Conservation (phyloP, 2,113 vertebrate genomes). For the Corydoras maculifer region DNA sequence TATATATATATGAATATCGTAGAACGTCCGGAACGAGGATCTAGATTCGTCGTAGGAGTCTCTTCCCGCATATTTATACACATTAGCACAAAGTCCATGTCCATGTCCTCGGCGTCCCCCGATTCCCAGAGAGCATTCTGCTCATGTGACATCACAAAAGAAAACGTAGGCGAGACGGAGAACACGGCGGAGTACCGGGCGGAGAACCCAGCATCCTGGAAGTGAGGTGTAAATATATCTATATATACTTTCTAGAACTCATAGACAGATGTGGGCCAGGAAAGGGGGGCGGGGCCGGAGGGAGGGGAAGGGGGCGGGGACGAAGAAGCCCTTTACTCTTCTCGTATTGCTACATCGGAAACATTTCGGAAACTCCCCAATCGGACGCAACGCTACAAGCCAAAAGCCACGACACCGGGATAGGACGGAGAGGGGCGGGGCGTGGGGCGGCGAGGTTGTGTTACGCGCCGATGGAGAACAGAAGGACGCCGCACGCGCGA, state of each 20-base stretch:
- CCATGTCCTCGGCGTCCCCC: constrained; percentile 39
- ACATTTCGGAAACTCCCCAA: constrained; percentile 13
- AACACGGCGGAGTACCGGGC: too few species aligned
- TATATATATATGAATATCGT: constrained; percentile 13
- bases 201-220: too few species aligned
- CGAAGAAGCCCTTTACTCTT: constrained; percentile 71
- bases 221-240: too few species aligned
- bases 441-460: not conserved
- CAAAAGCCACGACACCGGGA: constrained; percentile 48
- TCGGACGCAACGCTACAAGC: constrained; percentile 67
- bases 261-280: too few species aligned
- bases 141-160: constrained; percentile 8
- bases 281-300: too few species aligned
- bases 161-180: too few species aligned
- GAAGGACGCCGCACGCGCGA: constrained; percentile 50
- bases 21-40: constrained; percentile 3
- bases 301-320: not conserved
- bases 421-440: not conserved
- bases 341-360: constrained; percentile 74
- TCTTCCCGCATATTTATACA: constrained; percentile 41
- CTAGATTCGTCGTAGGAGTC: constrained; percentile 58
- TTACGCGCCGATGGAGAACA: not conserved
- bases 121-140: constrained; percentile 29
- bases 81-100: constrained; percentile 57
- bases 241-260: too few species aligned